Evolutionary conservation across 1,140 invertebrate species (phyloP).

Genomic region (Dreissena polymorpha): DNA sequence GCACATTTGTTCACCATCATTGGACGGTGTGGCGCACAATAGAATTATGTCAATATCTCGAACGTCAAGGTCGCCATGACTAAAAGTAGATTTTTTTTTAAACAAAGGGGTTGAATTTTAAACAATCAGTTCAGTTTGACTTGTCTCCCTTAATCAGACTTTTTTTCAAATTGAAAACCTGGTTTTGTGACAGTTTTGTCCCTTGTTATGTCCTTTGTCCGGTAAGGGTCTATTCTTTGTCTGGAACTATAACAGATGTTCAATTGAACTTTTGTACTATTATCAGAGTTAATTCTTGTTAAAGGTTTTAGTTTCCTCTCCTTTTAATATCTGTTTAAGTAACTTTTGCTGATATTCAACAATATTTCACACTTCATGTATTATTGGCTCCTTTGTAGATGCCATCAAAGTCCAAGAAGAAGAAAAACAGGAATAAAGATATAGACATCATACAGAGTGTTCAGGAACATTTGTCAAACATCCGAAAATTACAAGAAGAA

Average conservation of each 20-base stretch:
- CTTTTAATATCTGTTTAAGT: neutral
- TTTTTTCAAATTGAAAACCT: too few relatives aligned
- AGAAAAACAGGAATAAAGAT: conserved; percentile 43
- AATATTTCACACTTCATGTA: neutral
- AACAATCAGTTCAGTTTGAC: too few relatives aligned
- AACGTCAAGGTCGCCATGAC: too few relatives aligned
- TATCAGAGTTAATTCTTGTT: neutral
- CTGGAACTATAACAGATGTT: neutral
- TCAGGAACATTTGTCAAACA: conserved; percentile 42
- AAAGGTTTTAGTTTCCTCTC: neutral
- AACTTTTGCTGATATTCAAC: neutral
- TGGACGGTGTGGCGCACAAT: too few relatives aligned
- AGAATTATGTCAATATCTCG: too few relatives aligned
- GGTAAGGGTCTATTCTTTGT: too few relatives aligned
- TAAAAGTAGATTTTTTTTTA: too few relatives aligned
- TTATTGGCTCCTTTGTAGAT: neutral
- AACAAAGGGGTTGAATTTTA: too few relatives aligned
- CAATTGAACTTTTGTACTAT: neutral
- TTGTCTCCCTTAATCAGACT: too few relatives aligned
- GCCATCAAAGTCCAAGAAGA: conserved; percentile 47
- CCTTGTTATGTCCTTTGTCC: too few relatives aligned
- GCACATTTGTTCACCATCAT: too few relatives aligned
- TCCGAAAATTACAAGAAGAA: conserved; percentile 27
- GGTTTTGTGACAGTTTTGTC: too few relatives aligned
- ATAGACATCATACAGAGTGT: conserved; percentile 48